These are phyloP conservation scores for Centropus bengalensis DNA, from an alignment of 2,113 vertebrate genomes.

Conservation along the genomic window DNA sequence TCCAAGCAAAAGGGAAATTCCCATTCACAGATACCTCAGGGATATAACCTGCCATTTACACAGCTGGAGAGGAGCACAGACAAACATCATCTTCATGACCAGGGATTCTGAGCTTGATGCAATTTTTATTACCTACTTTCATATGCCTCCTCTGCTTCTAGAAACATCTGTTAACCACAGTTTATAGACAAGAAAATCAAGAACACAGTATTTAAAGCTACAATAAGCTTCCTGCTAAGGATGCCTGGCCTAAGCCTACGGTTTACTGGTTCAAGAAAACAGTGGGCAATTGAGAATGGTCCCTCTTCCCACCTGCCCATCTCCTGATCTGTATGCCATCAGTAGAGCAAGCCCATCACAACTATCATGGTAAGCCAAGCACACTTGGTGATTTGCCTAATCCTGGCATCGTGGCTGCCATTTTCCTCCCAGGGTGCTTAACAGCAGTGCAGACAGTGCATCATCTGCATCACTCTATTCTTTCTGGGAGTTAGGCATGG, in stretches of 20 bases:
- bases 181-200: not conserved
- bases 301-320: accelerated
- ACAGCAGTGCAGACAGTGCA: accelerated
- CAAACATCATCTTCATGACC: accelerated
- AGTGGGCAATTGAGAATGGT: not conserved
- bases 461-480: accelerated
- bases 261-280: not conserved
- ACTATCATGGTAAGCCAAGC: accelerated
- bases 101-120: accelerated
- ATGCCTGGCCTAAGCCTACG: not conserved
- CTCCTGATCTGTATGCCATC: not conserved
- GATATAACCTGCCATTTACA: not conserved
- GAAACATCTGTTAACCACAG: not conserved
- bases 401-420: accelerated
- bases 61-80: not conserved
- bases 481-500: not conserved
- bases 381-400: accelerated
- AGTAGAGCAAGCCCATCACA: not conserved
- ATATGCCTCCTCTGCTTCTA: not conserved
- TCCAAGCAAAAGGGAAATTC: not conserved
- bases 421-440: not conserved
- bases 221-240: not conserved
- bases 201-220: not conserved
- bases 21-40: accelerated
- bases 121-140: not conserved